Evolutionary conservation across 1,140 invertebrate species (phyloP).

Genomic region (Ruditapes philippinarum): DNA sequence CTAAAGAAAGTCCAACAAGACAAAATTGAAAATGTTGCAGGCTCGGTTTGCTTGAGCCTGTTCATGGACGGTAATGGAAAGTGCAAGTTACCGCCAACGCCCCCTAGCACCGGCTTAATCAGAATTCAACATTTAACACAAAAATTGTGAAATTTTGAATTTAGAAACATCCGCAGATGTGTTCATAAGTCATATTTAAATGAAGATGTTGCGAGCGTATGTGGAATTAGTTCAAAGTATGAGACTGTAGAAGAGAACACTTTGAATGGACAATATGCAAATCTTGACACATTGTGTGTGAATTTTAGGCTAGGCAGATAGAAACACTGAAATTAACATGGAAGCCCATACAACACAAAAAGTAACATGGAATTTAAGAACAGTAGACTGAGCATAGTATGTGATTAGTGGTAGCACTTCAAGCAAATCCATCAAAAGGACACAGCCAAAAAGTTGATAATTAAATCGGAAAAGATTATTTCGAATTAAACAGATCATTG

Average conservation of each 20-base stretch:
- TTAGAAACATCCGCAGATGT: too few species aligned
- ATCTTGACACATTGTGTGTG: background rate
- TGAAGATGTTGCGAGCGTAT: background rate
- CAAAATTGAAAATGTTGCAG: too few species aligned
- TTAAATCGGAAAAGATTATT: slow-evolving; percentile 22
- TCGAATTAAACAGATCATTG: background rate
- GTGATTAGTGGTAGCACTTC: background rate
- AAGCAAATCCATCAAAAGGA: background rate
- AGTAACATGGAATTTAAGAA: slow-evolving; percentile 24
- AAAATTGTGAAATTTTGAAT: background rate
- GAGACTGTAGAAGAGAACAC: background rate
- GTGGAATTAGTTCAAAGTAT: background rate
- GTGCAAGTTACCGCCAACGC: too few species aligned
- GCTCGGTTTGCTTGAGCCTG: too few species aligned
- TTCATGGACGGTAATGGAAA: too few species aligned
- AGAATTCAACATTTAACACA: too few species aligned
- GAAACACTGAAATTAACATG: background rate
- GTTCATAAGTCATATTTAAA: slow-evolving; percentile 21
- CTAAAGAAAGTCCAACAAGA: too few species aligned
- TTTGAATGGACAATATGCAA: slow-evolving; percentile 3
- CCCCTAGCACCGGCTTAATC: too few species aligned
- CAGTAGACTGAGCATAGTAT: background rate
- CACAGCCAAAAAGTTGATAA: slow-evolving; percentile 5
- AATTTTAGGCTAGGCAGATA: background rate
- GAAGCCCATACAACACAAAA: slow-evolving; percentile 4